phyloP scores from a whole-genome alignment of 2,888 invertebrate genomes.

The Phalera bucephala region DNA sequence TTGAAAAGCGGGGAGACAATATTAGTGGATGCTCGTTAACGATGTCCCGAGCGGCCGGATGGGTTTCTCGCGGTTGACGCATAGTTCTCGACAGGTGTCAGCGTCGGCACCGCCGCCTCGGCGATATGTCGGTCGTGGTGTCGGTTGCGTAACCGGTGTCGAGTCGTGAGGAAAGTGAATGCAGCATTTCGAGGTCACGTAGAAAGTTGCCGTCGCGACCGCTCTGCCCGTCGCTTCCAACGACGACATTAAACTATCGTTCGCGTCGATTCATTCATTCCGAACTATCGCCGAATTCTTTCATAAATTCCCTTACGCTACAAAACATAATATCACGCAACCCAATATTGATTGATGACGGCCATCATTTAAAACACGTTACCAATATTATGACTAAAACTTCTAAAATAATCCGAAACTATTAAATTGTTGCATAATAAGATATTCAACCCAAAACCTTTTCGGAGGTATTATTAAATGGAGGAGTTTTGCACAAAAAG shows the following conservation, averaged over 20 bases:
- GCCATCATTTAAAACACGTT: slow-evolving; percentile 38
- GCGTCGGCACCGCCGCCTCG: slow-evolving; percentile 33
- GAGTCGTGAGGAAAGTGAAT: slow-evolving; percentile 80
- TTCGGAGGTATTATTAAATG: slow-evolving; percentile 58
- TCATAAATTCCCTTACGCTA: slow-evolving; percentile 21
- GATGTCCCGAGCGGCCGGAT: slow-evolving; percentile 36
- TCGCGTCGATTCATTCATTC: slow-evolving; percentile 39
- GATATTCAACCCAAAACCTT: slow-evolving; percentile 66
- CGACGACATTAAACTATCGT: slow-evolving; percentile 30
- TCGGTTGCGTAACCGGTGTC: slow-evolving; percentile 78
- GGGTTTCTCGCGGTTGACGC: slow-evolving; percentile 31
- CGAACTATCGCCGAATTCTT: slow-evolving; percentile 17
- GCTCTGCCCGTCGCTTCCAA: slow-evolving; percentile 44
- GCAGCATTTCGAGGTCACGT: slow-evolving; percentile 81
- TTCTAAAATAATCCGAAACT: slow-evolving; percentile 41
- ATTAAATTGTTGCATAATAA: slow-evolving; percentile 75
- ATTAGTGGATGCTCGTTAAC: slow-evolving; percentile 38
- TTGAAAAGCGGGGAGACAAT: slow-evolving; percentile 38
- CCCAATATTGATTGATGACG: slow-evolving; percentile 37
- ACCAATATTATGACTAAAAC: slow-evolving; percentile 45
- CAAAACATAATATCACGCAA: slow-evolving; percentile 41
- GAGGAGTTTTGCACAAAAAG: slow-evolving; percentile 77
- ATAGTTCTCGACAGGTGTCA: slow-evolving; percentile 34
- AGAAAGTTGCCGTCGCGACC: slow-evolving; percentile 73
- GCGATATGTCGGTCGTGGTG: slow-evolving; percentile 71